phyloP scores from a whole-genome alignment of 2,797 vertebrate species.

The Amphiprion clarkii region DNA sequence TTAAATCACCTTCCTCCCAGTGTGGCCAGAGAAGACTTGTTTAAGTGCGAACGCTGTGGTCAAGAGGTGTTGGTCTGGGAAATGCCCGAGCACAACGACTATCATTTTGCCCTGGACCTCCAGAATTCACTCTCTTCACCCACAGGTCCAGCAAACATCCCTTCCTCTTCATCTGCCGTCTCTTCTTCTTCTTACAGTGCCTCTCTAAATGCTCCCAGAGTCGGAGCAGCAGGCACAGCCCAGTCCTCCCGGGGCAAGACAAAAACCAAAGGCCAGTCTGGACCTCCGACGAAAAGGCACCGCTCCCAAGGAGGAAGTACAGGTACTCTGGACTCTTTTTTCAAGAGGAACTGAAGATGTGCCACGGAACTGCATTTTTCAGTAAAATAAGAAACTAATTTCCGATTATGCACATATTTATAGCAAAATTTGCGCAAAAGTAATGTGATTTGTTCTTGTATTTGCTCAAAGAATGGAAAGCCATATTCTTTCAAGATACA shows the following conservation, averaged over 20 bases:
- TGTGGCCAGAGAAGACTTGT: conserved; percentile 79
- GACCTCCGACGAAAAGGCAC: conserved; percentile 85
- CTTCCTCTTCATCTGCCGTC: conserved; percentile 35
- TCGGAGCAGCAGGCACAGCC: conserved; percentile 18
- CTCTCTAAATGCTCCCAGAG: conserved; percentile 65
- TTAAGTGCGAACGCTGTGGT: conserved; percentile 90
- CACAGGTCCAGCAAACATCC: conserved; percentile 24
- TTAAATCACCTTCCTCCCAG: neutral
- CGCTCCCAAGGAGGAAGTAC: conserved; percentile 76
- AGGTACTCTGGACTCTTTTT: conserved; percentile 92
- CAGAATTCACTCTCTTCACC: conserved; percentile 88
- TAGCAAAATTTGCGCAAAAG: neutral
- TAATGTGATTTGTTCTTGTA: neutral
- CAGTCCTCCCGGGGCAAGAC: conserved; percentile 79
- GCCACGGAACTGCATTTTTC: neutral
- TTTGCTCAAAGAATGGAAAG: conserved; percentile 12
- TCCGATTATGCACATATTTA: neutral
- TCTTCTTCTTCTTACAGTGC: conserved; percentile 8
- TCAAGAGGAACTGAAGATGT: conserved; percentile 84
- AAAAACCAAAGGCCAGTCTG: conserved; percentile 80
- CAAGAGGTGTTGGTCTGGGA: conserved; percentile 90
- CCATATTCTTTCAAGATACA: too few species aligned
- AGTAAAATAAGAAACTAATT: neutral
- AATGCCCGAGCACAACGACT: conserved; percentile 94
- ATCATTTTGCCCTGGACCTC: conserved; percentile 94